phyloP scores from a whole-genome alignment of 2,113 vertebrate species.

The Hypomesus transpacificus region DNA sequence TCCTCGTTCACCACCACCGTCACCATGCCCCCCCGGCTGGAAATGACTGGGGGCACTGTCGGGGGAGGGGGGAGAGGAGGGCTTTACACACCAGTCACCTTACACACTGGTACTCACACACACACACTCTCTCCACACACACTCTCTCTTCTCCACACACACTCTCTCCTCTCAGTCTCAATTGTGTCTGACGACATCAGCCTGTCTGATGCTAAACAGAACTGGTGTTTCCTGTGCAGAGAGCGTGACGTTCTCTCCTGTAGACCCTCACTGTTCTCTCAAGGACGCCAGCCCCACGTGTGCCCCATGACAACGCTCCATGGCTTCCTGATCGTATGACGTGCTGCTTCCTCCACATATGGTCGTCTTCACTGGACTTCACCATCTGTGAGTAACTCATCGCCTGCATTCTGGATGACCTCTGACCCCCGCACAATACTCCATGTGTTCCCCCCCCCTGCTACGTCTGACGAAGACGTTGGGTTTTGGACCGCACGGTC shows the following conservation, averaged over 20 bases:
- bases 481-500: not conserved
- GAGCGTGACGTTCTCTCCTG: not conserved
- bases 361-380: too few relatives aligned
- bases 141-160: not conserved
- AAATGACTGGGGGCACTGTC: constrained; percentile 85
- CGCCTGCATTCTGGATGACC: not conserved
- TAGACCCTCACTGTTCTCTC: not conserved
- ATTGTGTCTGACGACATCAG: not conserved
- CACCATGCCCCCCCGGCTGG: constrained; percentile 74
- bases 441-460: not conserved
- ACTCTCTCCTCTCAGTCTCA: not conserved
- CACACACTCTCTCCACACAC: constrained; percentile 4
- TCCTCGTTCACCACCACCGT: constrained; percentile 87
- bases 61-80: not conserved
- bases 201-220: not conserved
- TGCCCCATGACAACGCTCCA: too few relatives aligned
- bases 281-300: not conserved
- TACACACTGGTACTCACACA: not conserved
- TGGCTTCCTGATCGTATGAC: too few relatives aligned
- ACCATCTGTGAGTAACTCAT: not conserved
- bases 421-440: not conserved
- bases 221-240: not conserved
- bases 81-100: not conserved
- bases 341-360: too few relatives aligned
- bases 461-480: not conserved